Conservation (phyloP, 2,797 vertebrate genomes). For the Lutjanus argentimaculatus region DNA sequence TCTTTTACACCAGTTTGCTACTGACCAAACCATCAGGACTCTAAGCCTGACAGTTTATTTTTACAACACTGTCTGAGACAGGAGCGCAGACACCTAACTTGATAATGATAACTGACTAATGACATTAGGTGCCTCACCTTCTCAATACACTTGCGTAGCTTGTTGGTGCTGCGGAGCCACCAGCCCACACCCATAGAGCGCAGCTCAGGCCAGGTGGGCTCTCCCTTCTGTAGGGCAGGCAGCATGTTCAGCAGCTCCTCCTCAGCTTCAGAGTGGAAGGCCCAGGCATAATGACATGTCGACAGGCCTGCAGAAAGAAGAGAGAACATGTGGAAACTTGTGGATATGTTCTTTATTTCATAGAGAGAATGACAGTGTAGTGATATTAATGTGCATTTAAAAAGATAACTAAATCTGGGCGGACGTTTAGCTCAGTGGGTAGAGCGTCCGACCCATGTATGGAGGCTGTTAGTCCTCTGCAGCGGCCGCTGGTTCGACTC, state of each 20-base stretch:
- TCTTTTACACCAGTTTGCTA: background rate
- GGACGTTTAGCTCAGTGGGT: too few species aligned
- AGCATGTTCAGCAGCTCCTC: constrained; percentile 96
- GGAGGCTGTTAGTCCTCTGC: too few species aligned
- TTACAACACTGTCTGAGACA: background rate
- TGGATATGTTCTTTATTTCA: background rate
- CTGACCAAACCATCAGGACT: background rate
- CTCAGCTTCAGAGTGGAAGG: constrained; percentile 98
- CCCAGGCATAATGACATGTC: constrained; percentile 97
- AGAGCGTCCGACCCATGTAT: too few species aligned
- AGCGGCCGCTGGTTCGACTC: too few species aligned
- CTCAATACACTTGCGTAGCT: constrained; percentile 94
- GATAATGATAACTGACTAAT: background rate
- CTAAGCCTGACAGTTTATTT: background rate
- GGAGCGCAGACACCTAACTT: background rate
- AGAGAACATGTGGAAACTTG: background rate
- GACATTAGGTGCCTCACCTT: constrained; percentile 85
- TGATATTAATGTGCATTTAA: background rate
- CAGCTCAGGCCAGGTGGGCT: constrained; percentile 94
- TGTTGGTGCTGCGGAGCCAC: constrained; percentile 96
- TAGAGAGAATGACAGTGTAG: background rate
- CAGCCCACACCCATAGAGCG: constrained; percentile 97
- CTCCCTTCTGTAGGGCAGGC: constrained; percentile 93
- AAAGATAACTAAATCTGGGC: too few species aligned
- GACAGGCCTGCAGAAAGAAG: constrained; percentile 88